Base-by-base conservation (phyloP, 2,888 invertebrate genomes). In the Diaphora mendica region DNA sequence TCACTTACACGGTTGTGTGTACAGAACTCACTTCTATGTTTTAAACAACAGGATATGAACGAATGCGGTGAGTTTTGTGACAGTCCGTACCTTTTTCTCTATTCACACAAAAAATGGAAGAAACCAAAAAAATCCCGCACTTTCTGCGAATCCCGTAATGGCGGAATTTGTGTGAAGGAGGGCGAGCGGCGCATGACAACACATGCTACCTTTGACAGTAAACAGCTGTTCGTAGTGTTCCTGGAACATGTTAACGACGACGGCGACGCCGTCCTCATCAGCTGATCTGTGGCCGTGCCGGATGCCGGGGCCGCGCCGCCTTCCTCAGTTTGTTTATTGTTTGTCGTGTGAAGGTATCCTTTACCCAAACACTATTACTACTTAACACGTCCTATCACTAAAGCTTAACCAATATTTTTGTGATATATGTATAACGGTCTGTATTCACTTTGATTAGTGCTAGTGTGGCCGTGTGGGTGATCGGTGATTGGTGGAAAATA, bases 141-240 rank as follows among this genome's bases (percentile, higher is more conserved):
- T 65, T 71, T 67, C 51, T 73, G 51, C 64, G 73, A 68, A 69
- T 35, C 33, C 30, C 67, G 59, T 67, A 39, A 17, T 13, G 42
- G 30, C 62, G 68, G 44, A 48, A 64, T 35, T 62, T 35, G 35
- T 20, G 62, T 48, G 51, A 17, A 62, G 62, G 62, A 17, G 30
- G 17, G 30, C 62, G 13, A 30, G 42, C 39, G 39, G 9, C 44
- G 20, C 72, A 20, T 26, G 42, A 33, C 42, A 44, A 66, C 74
- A 71, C 51, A 42, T 71, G 74, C 44, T 71, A 71, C 71, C 64
- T 74, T 65, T 71, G 68, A 74, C 71, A 71, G 71, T 71, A 71
- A 71, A 71, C 74, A 74, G 74, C 74, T 74, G 74, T n/a, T n/a
- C 51, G 51, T 74, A 64, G 23, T 39, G 55, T 74, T 71, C 71